Percentiles rank a stretch among this genome's conserved stretches.
Evolutionary conservation across 2,888 invertebrate species (phyloP).

Genomic region (Caenorhabditis macrosperma): DNA sequence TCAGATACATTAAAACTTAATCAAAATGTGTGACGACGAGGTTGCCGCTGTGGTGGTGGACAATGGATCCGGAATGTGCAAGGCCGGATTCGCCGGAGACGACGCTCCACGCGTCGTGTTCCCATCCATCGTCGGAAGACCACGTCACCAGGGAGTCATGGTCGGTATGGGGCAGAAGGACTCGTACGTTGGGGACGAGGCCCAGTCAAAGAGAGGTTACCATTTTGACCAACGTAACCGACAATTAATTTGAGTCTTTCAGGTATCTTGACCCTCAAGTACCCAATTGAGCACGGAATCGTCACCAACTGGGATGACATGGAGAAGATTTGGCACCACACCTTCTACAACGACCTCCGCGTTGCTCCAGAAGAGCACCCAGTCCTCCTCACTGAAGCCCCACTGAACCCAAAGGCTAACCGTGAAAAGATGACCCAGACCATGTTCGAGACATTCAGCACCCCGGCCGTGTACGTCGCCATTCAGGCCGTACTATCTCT

Average conservation of each 20-base stretch:
- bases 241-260: conserved; percentile 62
- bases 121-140: conserved; percentile 88
- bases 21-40: conserved; percentile 86
- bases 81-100: conserved; percentile 87
- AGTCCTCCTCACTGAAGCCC: conserved; percentile 92
- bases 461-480: no score
- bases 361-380: conserved; percentile 96
- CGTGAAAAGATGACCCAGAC: conserved; percentile 94
- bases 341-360: conserved; percentile 96
- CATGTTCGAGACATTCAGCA: no score
- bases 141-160: conserved; percentile 84
- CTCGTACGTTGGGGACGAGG: conserved; percentile 73
- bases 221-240: neutral
- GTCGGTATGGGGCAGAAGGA: conserved; percentile 78
- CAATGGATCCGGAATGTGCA: conserved; percentile 83
- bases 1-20: conserved; percentile 41
- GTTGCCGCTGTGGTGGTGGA: conserved; percentile 84
- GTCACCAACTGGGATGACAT: conserved; percentile 98
- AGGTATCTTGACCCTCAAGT: conserved; percentile 90
- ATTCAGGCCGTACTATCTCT: no score
- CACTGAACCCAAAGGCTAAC: conserved; percentile 94
- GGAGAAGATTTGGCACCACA: conserved; percentile 99
- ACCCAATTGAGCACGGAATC: conserved; percentile 95
- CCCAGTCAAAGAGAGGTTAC: conserved; percentile 86
- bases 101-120: conserved; percentile 89